phyloP scores from a whole-genome alignment of 1,140 invertebrate species.

The Drosophila kanapiae region DNA sequence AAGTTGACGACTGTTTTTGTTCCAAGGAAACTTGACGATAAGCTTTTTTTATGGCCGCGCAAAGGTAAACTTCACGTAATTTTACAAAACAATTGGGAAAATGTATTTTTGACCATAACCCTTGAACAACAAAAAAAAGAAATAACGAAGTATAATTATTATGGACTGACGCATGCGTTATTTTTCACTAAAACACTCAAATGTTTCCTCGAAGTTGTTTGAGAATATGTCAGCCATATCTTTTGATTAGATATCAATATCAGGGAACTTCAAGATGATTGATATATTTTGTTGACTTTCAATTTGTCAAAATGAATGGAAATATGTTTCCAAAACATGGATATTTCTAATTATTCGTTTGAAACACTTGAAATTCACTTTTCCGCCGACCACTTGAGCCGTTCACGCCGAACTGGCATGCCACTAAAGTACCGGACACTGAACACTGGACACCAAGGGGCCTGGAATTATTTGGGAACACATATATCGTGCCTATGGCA shows the following conservation, averaged over 20 bases:
- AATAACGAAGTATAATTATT: background rate
- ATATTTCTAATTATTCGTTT: constrained; percentile 6
- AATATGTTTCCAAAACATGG: constrained; percentile 21
- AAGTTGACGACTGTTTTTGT: constrained; percentile 15
- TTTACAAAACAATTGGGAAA: background rate
- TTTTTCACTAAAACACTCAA: constrained; percentile 26
- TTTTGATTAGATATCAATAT: constrained; percentile 77
- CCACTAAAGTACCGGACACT: background rate
- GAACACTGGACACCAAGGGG: background rate
- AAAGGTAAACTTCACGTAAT: constrained; percentile 28
- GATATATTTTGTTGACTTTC: constrained; percentile 54
- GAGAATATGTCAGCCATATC: constrained; percentile 55
- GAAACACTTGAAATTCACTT: constrained; percentile 37
- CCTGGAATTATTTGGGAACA: constrained; percentile 22
- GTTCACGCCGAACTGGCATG: constrained; percentile 37
- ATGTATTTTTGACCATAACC: background rate
- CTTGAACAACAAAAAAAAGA: background rate
- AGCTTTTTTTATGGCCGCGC: constrained; percentile 18
- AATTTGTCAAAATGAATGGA: constrained; percentile 53
- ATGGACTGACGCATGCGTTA: constrained; percentile 8
- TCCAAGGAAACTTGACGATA: constrained; percentile 32
- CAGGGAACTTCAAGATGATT: constrained; percentile 61
- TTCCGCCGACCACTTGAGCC: constrained; percentile 50
- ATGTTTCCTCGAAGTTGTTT: constrained; percentile 39
- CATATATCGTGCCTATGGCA: constrained; percentile 19